These are phyloP conservation scores for Arge pagana DNA, from an alignment of 2,888 invertebrate species.

Conservation along the genomic window DNA sequence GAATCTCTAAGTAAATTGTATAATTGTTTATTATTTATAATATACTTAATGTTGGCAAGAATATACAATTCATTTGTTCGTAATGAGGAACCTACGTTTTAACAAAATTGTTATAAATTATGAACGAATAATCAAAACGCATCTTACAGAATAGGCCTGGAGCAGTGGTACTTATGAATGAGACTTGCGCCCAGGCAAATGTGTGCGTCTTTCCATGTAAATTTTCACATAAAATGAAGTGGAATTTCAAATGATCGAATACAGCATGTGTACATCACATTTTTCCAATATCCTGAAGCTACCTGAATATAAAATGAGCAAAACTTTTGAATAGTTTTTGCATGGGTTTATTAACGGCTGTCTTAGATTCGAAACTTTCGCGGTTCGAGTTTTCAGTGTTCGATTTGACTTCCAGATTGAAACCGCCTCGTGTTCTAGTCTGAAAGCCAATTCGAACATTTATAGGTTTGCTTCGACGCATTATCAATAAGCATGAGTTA, in stretches of 20 bases:
- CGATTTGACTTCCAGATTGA: no score
- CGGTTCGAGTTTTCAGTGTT: no score
- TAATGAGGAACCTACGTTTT: slow-evolving; percentile 35
- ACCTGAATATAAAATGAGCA: neutral
- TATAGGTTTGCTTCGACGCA: no score
- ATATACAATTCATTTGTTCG: slow-evolving; percentile 48
- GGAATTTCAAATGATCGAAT: no score
- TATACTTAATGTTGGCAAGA: slow-evolving; percentile 50
- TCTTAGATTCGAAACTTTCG: no score
- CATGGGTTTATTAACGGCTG: neutral
- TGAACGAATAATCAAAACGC: slow-evolving; percentile 27
- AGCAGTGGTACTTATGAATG: slow-evolving; percentile 32
- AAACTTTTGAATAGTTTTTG: neutral
- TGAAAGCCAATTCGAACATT: no score
- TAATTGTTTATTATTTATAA: slow-evolving; percentile 49
- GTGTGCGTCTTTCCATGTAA: slow-evolving; percentile 7
- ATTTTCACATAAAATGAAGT: no score
- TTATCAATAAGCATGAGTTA: no score
- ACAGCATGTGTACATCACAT: slow-evolving; percentile 29
- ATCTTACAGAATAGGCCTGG: slow-evolving; percentile 56
- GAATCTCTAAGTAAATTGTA: slow-evolving; percentile 35
- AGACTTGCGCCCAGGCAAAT: slow-evolving; percentile 33
- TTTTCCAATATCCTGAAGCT: no score
- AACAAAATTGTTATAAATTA: slow-evolving; percentile 31
- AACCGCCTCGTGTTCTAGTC: no score